phyloP scores from a whole-genome alignment of 1,140 invertebrate genomes.

The Myzus persicae region DNA sequence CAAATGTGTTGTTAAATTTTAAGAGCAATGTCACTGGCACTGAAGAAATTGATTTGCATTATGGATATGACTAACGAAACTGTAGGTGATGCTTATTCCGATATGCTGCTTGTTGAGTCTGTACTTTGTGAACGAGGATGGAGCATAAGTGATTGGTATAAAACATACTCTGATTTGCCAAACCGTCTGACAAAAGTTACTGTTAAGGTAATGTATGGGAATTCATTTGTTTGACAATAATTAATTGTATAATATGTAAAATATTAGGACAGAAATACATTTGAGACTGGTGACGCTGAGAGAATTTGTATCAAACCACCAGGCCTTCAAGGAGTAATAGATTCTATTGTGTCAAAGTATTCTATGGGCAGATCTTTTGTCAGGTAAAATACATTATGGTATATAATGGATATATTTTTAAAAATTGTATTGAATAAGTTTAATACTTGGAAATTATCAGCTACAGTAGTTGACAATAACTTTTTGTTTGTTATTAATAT shows the following conservation, averaged over 20 bases:
- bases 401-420: neutral
- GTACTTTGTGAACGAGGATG: conserved; percentile 84
- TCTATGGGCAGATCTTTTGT: conserved; percentile 85
- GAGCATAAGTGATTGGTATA: conserved; percentile 81
- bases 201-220: conserved; percentile 66
- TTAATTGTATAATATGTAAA: neutral
- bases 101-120: conserved; percentile 92
- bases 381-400: conserved; percentile 66
- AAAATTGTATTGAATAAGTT: neutral
- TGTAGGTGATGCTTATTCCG: conserved; percentile 96
- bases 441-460: neutral
- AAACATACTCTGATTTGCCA: conserved; percentile 84
- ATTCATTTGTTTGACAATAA: neutral
- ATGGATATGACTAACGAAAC: conserved; percentile 93
- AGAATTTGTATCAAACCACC: conserved; percentile 78
- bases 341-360: conserved; percentile 76
- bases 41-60: conserved; percentile 70
- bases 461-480: neutral
- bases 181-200: conserved; percentile 88
- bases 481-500: neutral
- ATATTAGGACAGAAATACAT: conserved; percentile 78
- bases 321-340: conserved; percentile 84
- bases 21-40: neutral
- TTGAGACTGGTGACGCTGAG: conserved; percentile 88
- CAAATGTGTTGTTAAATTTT: neutral